Evolutionary conservation across 2,797 vertebrate genomes (phyloP), one percentile per base, ranked within the genome.

Genomic region (Lacerta viridis): DNA sequence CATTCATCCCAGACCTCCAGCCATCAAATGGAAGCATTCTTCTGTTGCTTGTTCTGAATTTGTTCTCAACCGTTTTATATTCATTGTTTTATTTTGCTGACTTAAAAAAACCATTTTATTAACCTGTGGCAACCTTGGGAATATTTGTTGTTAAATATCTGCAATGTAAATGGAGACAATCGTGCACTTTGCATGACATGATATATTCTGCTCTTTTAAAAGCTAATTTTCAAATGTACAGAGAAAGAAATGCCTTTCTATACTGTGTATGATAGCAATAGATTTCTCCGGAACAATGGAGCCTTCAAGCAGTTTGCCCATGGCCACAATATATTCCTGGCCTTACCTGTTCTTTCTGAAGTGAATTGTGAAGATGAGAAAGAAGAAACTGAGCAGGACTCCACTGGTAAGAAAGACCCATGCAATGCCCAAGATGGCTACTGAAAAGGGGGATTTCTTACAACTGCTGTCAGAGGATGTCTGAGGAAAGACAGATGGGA

Each of bases 331-430:
- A 20, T n/a, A 33, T 72, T 29, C 43, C 36, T 66, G 55, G 17
- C 15, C 94, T 96, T 97, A 99, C 99, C 98, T 98, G 97, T 99
- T 99, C 95, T 98, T 99, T 95, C 98, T 98, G 97, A 98, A 99
- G 94, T 97, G 98, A 93, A 99, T 93, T 25, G 98, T 99, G 96
- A 99, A 99, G 92, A 97, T 86, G 46, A 99, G 96, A 94, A 99
- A 99, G 96, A 98, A 97, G 86, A 98, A 93, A 0, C 97, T 94
- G 87, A 99, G 92, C 43, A 99, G 96, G 92, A 99, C 97, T 91
- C 99, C 99, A 91, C 96, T 97, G 17, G 98, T 98, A 85, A 99
- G 98, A 87, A 99, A 97, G 0, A 97, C 98, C 98, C 98, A 99
- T 85, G 98, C 95, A 46, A 98, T 93, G 66, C 98, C 98, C 88